Evolutionary conservation across 2,888 invertebrate species (phyloP), one percentile per base, ranked within the genome.

Genomic region (Bhutanitis thaidina): DNA sequence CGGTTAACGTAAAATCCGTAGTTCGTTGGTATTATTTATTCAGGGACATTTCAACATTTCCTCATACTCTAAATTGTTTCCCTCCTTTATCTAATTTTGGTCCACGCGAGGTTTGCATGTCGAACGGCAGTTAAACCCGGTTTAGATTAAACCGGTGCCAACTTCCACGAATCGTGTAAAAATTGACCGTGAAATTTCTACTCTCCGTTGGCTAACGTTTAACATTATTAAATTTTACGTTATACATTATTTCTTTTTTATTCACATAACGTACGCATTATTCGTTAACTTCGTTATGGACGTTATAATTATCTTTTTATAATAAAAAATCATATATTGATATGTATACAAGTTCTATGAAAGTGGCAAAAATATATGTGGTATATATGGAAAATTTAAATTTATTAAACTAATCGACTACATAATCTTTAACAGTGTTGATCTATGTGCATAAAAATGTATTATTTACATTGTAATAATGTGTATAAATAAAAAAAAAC

Each of bases 101-200:
- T 58, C 57, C 54, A 58, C 54, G 57, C 57, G 58, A 63, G 62
- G 67, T 55, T 74, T 60, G 86, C 87, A 77, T 87, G 86, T 72
- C 64, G 59, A 65, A 56, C 56, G 55, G 70, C 77, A 77, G 72
- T 87, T 79, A 79, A 77, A 73, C 63, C 59, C 66, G 72, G 71
- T 79, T 81, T 76, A 84, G 80, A 83, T 87, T 85, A 85, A 84
- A 83, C 74, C 80, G 80, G 79, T 75, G 79, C 81, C 74, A 80
- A 85, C 78, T 83, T 80, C 80, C 75, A 80, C 77, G 78, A 80
- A 80, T 80, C 76, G 82, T 77, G 76, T 74, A 83, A 86, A 86
- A 87, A 88, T 85, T 83, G 82, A 68, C 87, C 87, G 78, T 89
- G 86, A 88, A 89, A 89, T 87, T 83, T 82, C 68, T 61, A 74